phyloP scores from a whole-genome alignment of 2,797 vertebrate genomes.

The Rhabdophis nuchalis region DNA sequence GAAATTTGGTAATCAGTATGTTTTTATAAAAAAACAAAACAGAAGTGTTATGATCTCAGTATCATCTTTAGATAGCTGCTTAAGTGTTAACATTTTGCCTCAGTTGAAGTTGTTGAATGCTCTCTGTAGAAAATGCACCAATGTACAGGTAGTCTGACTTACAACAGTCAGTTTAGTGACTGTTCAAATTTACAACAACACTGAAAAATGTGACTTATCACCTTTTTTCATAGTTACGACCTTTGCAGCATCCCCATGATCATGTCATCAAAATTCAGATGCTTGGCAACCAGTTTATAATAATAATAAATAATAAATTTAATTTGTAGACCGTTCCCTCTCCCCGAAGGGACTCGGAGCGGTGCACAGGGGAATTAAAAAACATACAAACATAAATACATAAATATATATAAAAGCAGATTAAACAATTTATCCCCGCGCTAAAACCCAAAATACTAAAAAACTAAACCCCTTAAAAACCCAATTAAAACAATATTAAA shows the following conservation, averaged over 20 bases:
- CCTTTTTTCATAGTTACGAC: neutral
- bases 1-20: neutral
- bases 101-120: neutral
- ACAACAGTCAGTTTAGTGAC: neutral
- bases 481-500: too few relatives aligned
- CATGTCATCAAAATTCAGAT: neutral
- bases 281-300: neutral
- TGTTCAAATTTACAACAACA: neutral
- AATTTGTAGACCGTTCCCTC: too few relatives aligned
- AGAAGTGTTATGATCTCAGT: neutral
- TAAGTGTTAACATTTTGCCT: neutral
- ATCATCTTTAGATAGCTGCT: neutral
- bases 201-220: neutral
- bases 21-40: neutral
- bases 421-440: too few relatives aligned
- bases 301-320: too few relatives aligned
- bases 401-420: too few relatives aligned
- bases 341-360: too few relatives aligned
- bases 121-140: neutral
- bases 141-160: neutral
- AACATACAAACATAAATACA: too few relatives aligned
- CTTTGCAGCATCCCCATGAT: neutral
- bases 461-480: too few relatives aligned
- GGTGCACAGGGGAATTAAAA: too few relatives aligned
- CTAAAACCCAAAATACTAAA: too few relatives aligned